phyloP scores from a whole-genome alignment of 2,888 invertebrate genomes.

The Standfussiana lucernea region DNA sequence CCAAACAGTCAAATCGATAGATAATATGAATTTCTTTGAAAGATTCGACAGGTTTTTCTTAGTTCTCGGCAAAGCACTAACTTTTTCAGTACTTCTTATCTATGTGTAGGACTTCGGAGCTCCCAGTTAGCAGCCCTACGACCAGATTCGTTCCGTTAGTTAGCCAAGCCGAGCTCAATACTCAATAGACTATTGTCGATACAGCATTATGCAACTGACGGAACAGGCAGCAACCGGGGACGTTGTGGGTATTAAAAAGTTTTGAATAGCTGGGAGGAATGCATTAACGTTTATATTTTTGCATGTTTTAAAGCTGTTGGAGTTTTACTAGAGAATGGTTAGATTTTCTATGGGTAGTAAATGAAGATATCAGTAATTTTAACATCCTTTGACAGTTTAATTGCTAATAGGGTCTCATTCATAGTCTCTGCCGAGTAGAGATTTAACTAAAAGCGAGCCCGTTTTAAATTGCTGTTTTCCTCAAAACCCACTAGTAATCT shows the following conservation, averaged over 20 bases:
- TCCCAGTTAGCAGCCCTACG: slow-evolving; percentile 42
- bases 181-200: slow-evolving; percentile 61
- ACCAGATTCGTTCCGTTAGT: slow-evolving; percentile 53
- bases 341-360: neutral
- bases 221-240: slow-evolving; percentile 26
- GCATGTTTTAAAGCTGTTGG: neutral
- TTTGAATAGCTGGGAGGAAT: slow-evolving; percentile 4
- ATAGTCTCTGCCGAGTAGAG: too few species aligned
- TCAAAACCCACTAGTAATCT: too few species aligned
- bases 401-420: too few species aligned
- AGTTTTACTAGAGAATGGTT: neutral
- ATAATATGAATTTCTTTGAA: neutral
- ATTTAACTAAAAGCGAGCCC: too few species aligned
- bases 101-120: neutral
- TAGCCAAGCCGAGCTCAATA: slow-evolving; percentile 39
- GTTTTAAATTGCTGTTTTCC: too few species aligned
- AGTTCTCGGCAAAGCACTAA: neutral
- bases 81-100: neutral
- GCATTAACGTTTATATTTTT: neutral
- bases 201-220: slow-evolving; percentile 55
- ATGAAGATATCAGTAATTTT: neutral
- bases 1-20: neutral
- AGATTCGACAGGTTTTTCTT: neutral
- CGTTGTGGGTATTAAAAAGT: slow-evolving; percentile 18
- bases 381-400: neutral